phyloP scores from a whole-genome alignment of 2,797 vertebrate species.

The Phalloptychus januarius region DNA sequence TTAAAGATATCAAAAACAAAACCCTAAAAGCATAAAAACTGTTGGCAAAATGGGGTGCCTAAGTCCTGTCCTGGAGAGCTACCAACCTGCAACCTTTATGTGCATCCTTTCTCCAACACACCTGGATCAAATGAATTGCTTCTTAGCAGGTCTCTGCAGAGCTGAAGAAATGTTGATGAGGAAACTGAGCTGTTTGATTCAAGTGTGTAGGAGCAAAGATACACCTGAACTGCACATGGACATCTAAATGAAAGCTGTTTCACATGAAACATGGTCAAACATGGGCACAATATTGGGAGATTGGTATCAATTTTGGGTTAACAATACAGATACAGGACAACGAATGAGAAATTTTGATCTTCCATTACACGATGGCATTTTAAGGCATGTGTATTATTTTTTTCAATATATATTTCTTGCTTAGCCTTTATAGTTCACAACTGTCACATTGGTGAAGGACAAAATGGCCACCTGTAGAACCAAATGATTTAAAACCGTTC shows the following conservation, averaged over 20 bases:
- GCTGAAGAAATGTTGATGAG: too few species aligned
- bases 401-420: not conserved
- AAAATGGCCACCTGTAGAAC: not conserved
- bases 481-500: not conserved
- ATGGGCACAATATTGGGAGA: not conserved
- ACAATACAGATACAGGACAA: not conserved
- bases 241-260: not conserved
- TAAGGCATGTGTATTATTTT: not conserved
- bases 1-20: not conserved
- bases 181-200: too few species aligned
- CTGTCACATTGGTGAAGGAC: not conserved
- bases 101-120: too few species aligned
- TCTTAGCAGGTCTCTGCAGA: too few species aligned
- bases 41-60: not conserved
- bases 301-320: not conserved
- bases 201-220: too few species aligned
- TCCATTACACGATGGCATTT: not conserved
- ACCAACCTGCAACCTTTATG: too few species aligned
- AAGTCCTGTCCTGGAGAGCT: too few species aligned
- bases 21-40: not conserved
- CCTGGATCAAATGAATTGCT: too few species aligned
- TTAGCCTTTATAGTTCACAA: not conserved
- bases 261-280: not conserved
- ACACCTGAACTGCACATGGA: too few species aligned
- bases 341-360: not conserved